Evolutionary conservation across 2,113 vertebrate genomes (phyloP), one percentile per base, ranked within the genome.

Genomic region (Phyllopteryx taeniolatus): DNA sequence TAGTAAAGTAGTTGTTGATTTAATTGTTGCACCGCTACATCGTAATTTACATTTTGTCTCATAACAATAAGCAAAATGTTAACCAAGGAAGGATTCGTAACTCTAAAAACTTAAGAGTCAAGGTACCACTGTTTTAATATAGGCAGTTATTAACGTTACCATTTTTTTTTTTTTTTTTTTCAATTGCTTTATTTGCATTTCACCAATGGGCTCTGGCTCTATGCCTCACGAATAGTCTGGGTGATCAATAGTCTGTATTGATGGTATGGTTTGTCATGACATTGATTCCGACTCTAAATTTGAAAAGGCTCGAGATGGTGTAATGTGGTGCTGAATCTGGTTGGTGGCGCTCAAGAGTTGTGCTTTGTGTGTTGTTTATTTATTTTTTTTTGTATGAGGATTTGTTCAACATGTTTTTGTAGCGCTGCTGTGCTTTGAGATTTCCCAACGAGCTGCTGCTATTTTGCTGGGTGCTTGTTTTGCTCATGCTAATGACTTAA

Each of bases 381-480:
- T 5, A 39, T 39, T 39, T 39, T 9, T 53, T 17, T 54, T 57
- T 22, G 54, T 11, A 12, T 60, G 57, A 60, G 13, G 13, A 33
- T 60, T 31, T 60, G 27, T 60, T 13, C 57, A 54, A 54, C 4
- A 4, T 35, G 31, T 17, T 61, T 33, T 15, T 14, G 15, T 61
- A 17, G 59, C 9, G 15, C 31, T 35, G 59, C 59, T 61, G 59
- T 61, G 59, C 31, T 61, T 61, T 61, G 59, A 59, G 56, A 59
- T 31, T 59, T 59, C 27, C 31, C 15, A 3, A 8, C 15, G 59
- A 35, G 14, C 59, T 61, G 59, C 59, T 61, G 59, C 6, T 61
- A 15, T 61, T 61, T 61, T 61, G 59, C 59, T 61, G 59, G 6
- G 2, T 33, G 59, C 4, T 60, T 61, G 31, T 31, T 53, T 61